These are phyloP conservation scores for Synergus japonicus DNA, from an alignment of 2,888 invertebrate species.

Conservation along the genomic window DNA sequence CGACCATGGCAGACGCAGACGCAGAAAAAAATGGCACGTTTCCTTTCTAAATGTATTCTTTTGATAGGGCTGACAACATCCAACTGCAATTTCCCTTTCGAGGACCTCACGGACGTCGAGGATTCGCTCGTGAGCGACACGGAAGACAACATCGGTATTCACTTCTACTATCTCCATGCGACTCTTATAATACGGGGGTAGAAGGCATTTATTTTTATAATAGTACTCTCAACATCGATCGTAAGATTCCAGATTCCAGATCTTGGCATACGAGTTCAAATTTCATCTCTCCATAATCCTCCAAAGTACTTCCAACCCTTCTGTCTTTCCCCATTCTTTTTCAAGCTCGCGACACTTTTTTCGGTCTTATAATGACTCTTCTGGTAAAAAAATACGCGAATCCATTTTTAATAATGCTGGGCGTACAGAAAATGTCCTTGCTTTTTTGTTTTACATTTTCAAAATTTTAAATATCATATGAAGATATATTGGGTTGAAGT, in stretches of 20 bases:
- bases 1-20: conserved; percentile 45
- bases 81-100: conserved; percentile 75
- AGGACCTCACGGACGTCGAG: conserved; percentile 75
- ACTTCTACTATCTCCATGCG: conserved; percentile 66
- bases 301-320: conserved; percentile 45
- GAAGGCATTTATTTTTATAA: conserved; percentile 55
- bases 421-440: too few species aligned
- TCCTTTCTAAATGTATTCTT: conserved; percentile 65
- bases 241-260: conserved; percentile 44
- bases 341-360: conserved; percentile 20
- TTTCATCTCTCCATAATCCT: conserved; percentile 45
- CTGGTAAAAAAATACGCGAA: neutral
- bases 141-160: conserved; percentile 74
- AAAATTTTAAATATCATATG: too few species aligned
- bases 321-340: conserved; percentile 43
- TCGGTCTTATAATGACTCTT: neutral
- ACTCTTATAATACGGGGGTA: conserved; percentile 65
- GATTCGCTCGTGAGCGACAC: conserved; percentile 75
- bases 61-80: conserved; percentile 71
- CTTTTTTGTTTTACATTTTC: too few species aligned
- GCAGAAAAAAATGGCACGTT: conserved; percentile 45
- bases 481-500: too few species aligned
- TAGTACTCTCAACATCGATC: conserved; percentile 48
- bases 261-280: conserved; percentile 45
- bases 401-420: neutral